Base-by-base conservation (phyloP, 2,797 vertebrate species). In the Cyprinella venusta region DNA sequence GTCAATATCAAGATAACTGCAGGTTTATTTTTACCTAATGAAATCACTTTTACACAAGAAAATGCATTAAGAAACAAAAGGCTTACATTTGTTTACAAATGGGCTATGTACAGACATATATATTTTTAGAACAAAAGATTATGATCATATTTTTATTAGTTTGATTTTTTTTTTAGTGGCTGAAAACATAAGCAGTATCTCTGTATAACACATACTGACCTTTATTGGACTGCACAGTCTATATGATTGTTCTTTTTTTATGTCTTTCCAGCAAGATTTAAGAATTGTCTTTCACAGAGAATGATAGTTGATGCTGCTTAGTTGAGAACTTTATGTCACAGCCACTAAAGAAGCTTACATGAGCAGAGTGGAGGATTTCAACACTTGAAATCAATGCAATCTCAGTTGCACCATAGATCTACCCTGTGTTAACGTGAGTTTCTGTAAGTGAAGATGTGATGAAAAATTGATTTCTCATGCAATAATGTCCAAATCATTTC, bases 71-170 rank as follows among this genome's bases (percentile, higher is more conserved):
- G 65, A 69, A 79, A 88, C 86, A 78, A 88, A 86, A 85, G 85
- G 83, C 76, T 87, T 88, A 88, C 87, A 76, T 61, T 85, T 86
- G 86, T 91, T 92, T 92, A 88, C 88, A 90, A 80, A 89, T 70
- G 78, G 65, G 87, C 86, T 86, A 83, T 84, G 63, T 86, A 87
- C 86, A 91, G 91, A 86, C 88, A 89, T 86, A 84, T 84, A 76
- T 88, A 88, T 88, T 86, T 93, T 92, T 90, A 64, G 78, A 90
- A 76, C 52, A 84, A 76, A 87, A 83, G 26, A 74, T 54, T 13
- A 33, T 72, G 33, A 54, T 69, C 15, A 48, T 48, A 48, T 69
- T 83, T 77, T 61, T 15, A 65, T 74, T 30, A 5, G 54, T 72
- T 80, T 69, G 8, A 56, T 48, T 19, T 59, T 15, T 19, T 59